Percentiles rank a stretch among this genome's conserved stretches.
Evolutionary conservation across 2,113 vertebrate species (phyloP).

Genomic region (Pampusana beccarii): DNA sequence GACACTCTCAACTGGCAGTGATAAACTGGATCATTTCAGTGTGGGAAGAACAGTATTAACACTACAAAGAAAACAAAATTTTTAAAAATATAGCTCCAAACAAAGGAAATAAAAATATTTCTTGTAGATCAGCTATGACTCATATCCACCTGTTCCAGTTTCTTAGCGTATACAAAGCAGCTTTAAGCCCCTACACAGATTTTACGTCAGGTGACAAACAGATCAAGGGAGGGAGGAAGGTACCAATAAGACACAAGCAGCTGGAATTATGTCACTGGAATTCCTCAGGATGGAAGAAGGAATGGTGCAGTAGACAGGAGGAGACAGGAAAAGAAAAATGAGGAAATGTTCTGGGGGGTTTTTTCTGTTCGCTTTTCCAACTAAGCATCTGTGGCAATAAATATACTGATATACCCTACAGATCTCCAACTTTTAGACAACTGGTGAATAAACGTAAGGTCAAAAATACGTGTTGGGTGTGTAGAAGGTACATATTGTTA

Average conservation of each 20-base stretch:
- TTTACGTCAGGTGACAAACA: neutral
- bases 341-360: neutral
- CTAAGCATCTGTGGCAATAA: neutral
- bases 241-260: neutral
- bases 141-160: neutral
- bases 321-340: neutral
- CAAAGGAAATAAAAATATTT: neutral
- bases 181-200: neutral
- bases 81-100: neutral
- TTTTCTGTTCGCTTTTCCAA: neutral
- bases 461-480: accelerated
- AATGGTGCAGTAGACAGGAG: neutral
- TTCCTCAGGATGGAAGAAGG: neutral
- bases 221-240: neutral
- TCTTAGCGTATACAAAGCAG: neutral
- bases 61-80: neutral
- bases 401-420: neutral
- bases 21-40: neutral
- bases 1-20: neutral
- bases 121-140: neutral
- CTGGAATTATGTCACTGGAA: neutral
- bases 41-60: neutral
- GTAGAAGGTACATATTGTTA: neutral
- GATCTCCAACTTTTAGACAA: neutral
- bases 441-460: neutral